These are phyloP conservation scores for Caenorhabditis sinica DNA, from an alignment of 2,888 invertebrate genomes.

Conservation along the genomic window DNA sequence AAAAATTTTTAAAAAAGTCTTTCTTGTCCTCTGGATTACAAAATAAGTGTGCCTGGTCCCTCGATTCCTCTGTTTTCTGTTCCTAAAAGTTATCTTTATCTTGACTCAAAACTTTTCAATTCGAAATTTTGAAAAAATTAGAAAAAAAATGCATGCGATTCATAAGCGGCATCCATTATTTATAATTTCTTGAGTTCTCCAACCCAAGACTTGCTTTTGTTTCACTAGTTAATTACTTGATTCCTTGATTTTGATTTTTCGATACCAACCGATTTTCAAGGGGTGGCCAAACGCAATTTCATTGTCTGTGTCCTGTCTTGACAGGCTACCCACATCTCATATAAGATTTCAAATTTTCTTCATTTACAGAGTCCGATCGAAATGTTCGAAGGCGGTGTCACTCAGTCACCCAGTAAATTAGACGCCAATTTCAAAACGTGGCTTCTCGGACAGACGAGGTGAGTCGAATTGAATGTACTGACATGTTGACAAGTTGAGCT, in stretches of 20 bases:
- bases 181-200: slow-evolving; percentile 56
- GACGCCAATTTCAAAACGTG: slow-evolving; percentile 84
- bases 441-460: slow-evolving; percentile 83
- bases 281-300: slow-evolving; percentile 39
- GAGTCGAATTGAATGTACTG: slow-evolving; percentile 49
- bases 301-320: slow-evolving; percentile 15
- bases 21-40: not conserved
- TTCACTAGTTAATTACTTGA: slow-evolving; percentile 59
- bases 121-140: not conserved
- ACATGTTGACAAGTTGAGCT: slow-evolving; percentile 56
- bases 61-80: slow-evolving; percentile 52
- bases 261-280: slow-evolving; percentile 53
- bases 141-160: slow-evolving; percentile 36
- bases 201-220: slow-evolving; percentile 66
- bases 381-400: slow-evolving; percentile 84
- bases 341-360: not conserved
- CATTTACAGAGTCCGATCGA: slow-evolving; percentile 83
- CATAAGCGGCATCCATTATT: slow-evolving; percentile 44
- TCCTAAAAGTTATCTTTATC: slow-evolving; percentile 16
- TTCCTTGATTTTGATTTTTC: slow-evolving; percentile 56
- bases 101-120: slow-evolving; percentile 1
- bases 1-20: not conserved
- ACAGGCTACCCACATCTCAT: slow-evolving; percentile 1
- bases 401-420: slow-evolving; percentile 83
- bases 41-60: slow-evolving; percentile 49